Evolutionary conservation across 2,113 vertebrate genomes (phyloP).

Genomic region (Microcebus griseorufus): DNA sequence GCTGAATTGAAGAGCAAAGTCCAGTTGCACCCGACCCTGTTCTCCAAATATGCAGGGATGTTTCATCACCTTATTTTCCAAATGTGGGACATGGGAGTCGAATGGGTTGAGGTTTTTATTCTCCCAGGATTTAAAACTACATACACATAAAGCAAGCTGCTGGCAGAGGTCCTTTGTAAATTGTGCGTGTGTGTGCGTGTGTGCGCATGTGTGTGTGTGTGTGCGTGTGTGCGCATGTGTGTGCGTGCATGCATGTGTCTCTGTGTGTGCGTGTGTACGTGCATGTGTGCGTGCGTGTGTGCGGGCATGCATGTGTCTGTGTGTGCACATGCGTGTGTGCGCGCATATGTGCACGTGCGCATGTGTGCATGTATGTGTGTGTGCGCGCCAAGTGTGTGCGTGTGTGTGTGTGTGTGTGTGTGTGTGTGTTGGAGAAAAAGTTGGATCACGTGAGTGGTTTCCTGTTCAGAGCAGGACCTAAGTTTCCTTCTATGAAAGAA

Average conservation of each 20-base stretch:
- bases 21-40: background rate
- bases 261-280: background rate
- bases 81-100: background rate
- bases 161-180: conserved; percentile 33
- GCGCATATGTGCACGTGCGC: no score
- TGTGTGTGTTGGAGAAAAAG: conserved; percentile 64
- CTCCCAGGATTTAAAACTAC: conserved; percentile 43
- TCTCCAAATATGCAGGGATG: conserved; percentile 49
- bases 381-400: background rate
- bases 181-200: background rate
- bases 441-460: conserved; percentile 77
- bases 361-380: background rate
- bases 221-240: background rate
- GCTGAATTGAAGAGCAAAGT: conserved; percentile 67
- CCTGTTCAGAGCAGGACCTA: conserved; percentile 72
- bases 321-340: background rate
- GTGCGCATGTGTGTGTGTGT: background rate
- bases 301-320: no score
- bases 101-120: conserved; percentile 48
- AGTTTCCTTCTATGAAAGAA: conserved; percentile 76
- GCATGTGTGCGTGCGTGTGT: background rate
- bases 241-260: background rate
- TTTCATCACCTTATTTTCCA: conserved; percentile 33
- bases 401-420: background rate
- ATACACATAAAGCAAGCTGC: conserved; percentile 50